Base-by-base conservation (phyloP, 37 sponge, comb jelly and placozoan genomes). In the Halichondria panicea region DNA sequence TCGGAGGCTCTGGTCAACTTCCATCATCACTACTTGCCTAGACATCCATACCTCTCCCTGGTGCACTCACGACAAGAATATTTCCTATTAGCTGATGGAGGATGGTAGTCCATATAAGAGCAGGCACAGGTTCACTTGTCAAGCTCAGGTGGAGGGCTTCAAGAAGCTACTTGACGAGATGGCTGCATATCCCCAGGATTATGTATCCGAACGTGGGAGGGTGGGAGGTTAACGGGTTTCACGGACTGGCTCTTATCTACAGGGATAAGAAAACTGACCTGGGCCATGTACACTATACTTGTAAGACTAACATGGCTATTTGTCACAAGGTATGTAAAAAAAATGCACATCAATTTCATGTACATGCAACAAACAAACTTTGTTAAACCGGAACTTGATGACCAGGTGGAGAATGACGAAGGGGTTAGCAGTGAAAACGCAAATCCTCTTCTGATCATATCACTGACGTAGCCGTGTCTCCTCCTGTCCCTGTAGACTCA, bases 11-110 rank as follows among this genome's bases (percentile, higher is more conserved):
- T 75, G 18, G 19, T 77, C 35, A 77, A 77, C 66, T 77, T 77
- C 53, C 11, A 65, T 31, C 27, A 32, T 38, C 78, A 77, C 66
- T 77, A 77, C 54, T n/a, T 77, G 78, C 32, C 28, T n/a, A 19
- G 46, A 75, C 21, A 45, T 40, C 3, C 76, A 75, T 32, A 40
- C 28, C 28, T 75, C 76, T 3, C 3, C 9, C 13, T 75, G 76
- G 76, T 75, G 76, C 63, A n/a, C 60, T 25, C 63, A 75, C 61
- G 44, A 75, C 31, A 45, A 43, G 53, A n/a, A n/a, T n/a, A n/a
- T n/a, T n/a, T n/a, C n/a, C n/a, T n/a, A n/a, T n/a, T n/a, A n/a
- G n/a, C n/a, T n/a, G n/a, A n/a, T n/a, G n/a, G n/a, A n/a, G 27
- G 37, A 66, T 27, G 68, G 68, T 11, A 66, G 9, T 27, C 41